Evolutionary conservation across 2,888 invertebrate species (phyloP).

Genomic region (Magallana nippona): DNA sequence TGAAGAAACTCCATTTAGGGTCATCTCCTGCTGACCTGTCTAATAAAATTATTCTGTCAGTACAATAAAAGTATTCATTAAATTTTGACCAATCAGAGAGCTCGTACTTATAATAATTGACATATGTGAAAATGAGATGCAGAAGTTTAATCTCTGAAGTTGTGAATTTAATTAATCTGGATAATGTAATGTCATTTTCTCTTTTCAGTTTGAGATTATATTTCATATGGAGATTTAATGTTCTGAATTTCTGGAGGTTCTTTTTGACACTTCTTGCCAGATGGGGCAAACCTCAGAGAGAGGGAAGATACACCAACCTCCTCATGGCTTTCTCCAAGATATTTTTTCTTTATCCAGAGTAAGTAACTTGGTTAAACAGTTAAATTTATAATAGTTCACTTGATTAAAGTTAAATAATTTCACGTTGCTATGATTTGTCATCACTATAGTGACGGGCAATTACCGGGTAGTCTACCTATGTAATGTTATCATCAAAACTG

Average conservation of each 20-base stretch:
- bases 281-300: not conserved
- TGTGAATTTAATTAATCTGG: not conserved
- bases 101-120: no score
- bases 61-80: no score
- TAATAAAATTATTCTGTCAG: no score
- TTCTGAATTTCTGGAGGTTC: conserved; percentile 18
- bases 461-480: not conserved
- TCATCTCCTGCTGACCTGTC: no score
- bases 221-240: conserved; percentile 6
- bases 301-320: not conserved
- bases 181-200: not conserved
- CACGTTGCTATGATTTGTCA: no score
- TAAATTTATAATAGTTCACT: not conserved
- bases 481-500: not conserved
- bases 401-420: no score
- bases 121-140: no score
- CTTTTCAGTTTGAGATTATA: not conserved
- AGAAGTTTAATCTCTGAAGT: no score
- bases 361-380: not conserved
- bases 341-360: conserved; percentile 21
- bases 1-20: no score
- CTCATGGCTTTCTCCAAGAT: conserved; percentile 21
- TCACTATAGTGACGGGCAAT: not conserved
- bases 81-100: no score
- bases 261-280: conserved; percentile 10